Evolutionary conservation across 1,140 invertebrate species (phyloP).

Genomic region (Mercenaria mercenaria): DNA sequence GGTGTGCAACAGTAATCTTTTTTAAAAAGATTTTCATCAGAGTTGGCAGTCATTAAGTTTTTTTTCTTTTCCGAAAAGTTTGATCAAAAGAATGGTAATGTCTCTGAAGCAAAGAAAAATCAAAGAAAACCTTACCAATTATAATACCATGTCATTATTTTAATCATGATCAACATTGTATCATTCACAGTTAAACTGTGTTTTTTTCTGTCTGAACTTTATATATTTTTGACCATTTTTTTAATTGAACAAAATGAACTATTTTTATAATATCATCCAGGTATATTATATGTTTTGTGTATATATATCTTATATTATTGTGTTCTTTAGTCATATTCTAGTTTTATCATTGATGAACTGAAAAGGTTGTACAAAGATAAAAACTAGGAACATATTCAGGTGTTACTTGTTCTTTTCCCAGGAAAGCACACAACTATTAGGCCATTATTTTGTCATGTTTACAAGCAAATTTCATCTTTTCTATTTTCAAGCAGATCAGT

Average conservation of each 20-base stretch:
- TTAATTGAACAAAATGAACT: not conserved
- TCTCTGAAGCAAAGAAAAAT: not conserved
- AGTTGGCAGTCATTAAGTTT: not conserved
- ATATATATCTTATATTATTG: not conserved
- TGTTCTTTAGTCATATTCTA: not conserved
- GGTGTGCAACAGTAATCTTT: not conserved
- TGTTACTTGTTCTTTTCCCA: too few relatives aligned
- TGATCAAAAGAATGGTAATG: not conserved
- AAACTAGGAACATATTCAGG: too few relatives aligned
- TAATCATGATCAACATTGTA: not conserved
- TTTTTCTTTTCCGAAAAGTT: not conserved
- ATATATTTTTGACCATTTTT: conserved; percentile 10
- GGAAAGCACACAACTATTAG: not conserved
- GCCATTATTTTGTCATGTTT: not conserved
- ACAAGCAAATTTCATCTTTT: not conserved
- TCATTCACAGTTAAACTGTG: not conserved
- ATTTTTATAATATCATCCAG: not conserved
- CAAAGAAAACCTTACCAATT: not conserved
- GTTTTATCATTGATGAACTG: not conserved
- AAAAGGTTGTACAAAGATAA: not conserved
- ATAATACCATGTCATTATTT: not conserved
- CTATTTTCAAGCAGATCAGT: not conserved
- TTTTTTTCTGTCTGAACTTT: not conserved
- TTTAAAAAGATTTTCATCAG: not conserved
- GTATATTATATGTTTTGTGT: not conserved